These are phyloP conservation scores for Muschampia plurimacula DNA, from an alignment of 2,888 invertebrate genomes.

Conservation along the genomic window DNA sequence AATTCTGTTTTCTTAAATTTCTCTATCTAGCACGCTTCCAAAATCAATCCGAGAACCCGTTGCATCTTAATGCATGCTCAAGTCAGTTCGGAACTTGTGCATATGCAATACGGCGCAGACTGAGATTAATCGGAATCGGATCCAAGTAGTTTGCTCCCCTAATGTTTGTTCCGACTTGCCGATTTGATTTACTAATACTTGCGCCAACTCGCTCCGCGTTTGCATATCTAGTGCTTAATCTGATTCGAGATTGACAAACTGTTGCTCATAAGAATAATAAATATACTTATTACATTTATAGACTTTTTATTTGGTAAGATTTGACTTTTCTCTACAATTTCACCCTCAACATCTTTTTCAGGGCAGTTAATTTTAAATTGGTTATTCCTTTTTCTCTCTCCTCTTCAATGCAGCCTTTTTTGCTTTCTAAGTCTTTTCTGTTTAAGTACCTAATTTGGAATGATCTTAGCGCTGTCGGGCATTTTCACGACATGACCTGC, in stretches of 20 bases:
- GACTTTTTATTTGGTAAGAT: too few species aligned
- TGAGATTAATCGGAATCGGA: slow-evolving; percentile 56
- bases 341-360: too few species aligned
- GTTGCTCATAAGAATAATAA: slow-evolving; percentile 19
- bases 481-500: too few species aligned
- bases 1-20: slow-evolving; percentile 13
- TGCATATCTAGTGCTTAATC: slow-evolving; percentile 31
- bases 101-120: slow-evolving; percentile 48
- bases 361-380: too few species aligned
- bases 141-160: slow-evolving; percentile 47
- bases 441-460: too few species aligned
- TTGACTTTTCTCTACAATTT: too few species aligned
- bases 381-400: too few species aligned
- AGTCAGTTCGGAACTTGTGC: slow-evolving; percentile 45
- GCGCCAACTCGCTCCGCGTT: slow-evolving; percentile 28
- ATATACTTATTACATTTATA: background rate
- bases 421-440: too few species aligned
- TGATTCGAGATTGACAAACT: slow-evolving; percentile 33
- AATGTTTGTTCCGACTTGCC: slow-evolving; percentile 39
- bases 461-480: too few species aligned
- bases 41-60: slow-evolving; percentile 30
- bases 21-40: slow-evolving; percentile 11
- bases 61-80: slow-evolving; percentile 45
- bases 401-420: too few species aligned
- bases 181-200: slow-evolving; percentile 40